Evolutionary conservation across 2,888 invertebrate species (phyloP), one percentile per base, ranked within the genome.

Genomic region (Eurois occulta): DNA sequence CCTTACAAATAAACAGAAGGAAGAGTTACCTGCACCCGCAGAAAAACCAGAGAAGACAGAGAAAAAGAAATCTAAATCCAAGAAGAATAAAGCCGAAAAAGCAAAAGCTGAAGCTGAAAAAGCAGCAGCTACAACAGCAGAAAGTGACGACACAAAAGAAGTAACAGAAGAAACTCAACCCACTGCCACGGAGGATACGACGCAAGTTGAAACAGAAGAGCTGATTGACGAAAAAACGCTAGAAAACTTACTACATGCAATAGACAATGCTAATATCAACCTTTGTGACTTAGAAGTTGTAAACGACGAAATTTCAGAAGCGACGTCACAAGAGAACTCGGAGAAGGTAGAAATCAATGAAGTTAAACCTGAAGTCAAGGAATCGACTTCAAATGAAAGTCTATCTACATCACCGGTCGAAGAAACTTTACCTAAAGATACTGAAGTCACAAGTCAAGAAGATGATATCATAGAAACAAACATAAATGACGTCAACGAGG

Each of bases 21-120:
- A 94, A 46, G 96, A 94, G 35, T 87, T 95, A 0, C 90, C 94
- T 0, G 96, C 95, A 88, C 90, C 91, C n/a, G n/a, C n/a, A 2
- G 95, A 96, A 67, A 96, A 94, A 88, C 88, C 90, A 32, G 88
- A 88, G 67, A 88, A 88, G 70, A 65, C 75, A 43, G 88, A 89
- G 60, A 88, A 89, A 70, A 96, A 96, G 85, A 96, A 96, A 86
- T 92, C 94, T 0, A 96, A 96, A 87, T 94, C 95, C 1, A 96
- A 96, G 86, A 96, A 95, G 88, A 96, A 91, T 81, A 95, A 94
- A 84, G 89, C 79, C 6, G 90, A 88, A 52, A 88, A 89, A 74
- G 88, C 91, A 71, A 93, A 92, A 82, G 79, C 84, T 1, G 90
- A 90, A 83, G 79, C 84, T 5, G 90, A 90, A 78, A 92, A 92